These are phyloP conservation scores for Himalopsyche japonica DNA, from an alignment of 2,888 invertebrate species.

Conservation along the genomic window DNA sequence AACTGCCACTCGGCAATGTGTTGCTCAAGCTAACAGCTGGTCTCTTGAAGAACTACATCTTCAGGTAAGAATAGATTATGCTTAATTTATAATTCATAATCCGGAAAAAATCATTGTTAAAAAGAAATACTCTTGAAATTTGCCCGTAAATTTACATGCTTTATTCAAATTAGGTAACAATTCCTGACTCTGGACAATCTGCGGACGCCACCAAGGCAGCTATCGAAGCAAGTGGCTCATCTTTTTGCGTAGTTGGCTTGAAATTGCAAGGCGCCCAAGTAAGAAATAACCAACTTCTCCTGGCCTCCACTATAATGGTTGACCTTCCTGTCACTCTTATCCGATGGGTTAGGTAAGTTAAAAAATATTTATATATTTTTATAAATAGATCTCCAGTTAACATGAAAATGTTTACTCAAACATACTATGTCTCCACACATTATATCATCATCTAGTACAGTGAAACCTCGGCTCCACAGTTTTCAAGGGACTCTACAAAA, in stretches of 20 bases:
- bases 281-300: conserved; percentile 83
- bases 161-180: conserved; percentile 56
- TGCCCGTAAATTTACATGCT: not conserved
- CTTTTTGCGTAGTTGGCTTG: conserved; percentile 76
- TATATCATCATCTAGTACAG: too few species aligned
- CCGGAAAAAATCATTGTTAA: not conserved
- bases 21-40: conserved; percentile 96
- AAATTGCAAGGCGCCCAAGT: conserved; percentile 97
- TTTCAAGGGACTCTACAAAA: too few species aligned
- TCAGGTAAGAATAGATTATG: conserved; percentile 62
- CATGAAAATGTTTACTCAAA: too few species aligned
- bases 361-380: not conserved
- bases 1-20: conserved; percentile 97
- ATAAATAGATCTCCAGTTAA: too few species aligned
- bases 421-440: too few species aligned
- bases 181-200: conserved; percentile 55
- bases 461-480: too few species aligned
- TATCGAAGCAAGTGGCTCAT: conserved; percentile 63
- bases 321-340: conserved; percentile 88
- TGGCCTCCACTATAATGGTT: conserved; percentile 94
- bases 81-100: not conserved
- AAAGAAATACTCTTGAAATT: not conserved
- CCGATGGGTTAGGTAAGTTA: conserved; percentile 78
- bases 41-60: conserved; percentile 94
- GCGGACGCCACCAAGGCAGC: conserved; percentile 47